A percentile compares a stretch with the other conserved stretches of the same genome.
phyloP scores from a whole-genome alignment of 2,113 vertebrate genomes.

The Pomatostomus ruficeps region DNA sequence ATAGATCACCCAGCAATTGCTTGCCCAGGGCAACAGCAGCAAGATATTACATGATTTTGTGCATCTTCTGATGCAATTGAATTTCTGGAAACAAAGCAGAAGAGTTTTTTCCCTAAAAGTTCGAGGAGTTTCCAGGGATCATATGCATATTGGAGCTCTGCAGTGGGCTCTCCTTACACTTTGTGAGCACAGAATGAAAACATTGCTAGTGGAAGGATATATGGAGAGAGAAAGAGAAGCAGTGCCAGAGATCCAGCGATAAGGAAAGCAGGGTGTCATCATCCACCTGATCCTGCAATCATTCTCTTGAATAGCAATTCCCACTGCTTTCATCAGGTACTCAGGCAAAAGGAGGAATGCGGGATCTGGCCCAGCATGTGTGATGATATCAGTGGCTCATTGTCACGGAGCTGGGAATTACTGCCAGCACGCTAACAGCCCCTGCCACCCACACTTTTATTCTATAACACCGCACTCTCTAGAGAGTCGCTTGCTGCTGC shows the following conservation, averaged over 20 bases:
- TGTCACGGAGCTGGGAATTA: constrained; percentile 43
- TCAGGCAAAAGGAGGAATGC: not conserved
- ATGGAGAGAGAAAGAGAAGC: not conserved
- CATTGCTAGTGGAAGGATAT: not conserved
- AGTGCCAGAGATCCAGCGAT: not conserved
- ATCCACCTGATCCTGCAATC: not conserved
- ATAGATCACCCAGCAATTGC: not conserved
- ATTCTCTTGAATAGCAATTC: not conserved
- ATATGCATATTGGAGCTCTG: not conserved
- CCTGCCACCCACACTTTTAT: constrained; percentile 1
- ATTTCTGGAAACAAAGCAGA: not conserved
- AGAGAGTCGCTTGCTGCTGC: not conserved
- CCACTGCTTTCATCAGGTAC: constrained; percentile 34
- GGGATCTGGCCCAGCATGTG: not conserved
- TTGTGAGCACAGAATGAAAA: not conserved
- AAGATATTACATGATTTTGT: not conserved
- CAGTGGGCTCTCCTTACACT: not conserved
- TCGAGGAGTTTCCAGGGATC: not conserved
- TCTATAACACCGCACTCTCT: not conserved
- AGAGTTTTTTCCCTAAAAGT: not conserved
- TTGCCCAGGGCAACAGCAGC: not conserved
- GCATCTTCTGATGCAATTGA: not conserved
- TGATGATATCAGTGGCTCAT: constrained; percentile 31
- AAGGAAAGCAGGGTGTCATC: constrained; percentile 13
- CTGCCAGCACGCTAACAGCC: not conserved